Conservation (phyloP, 1,140 invertebrate genomes). For the Danaus melanippus region DNA sequence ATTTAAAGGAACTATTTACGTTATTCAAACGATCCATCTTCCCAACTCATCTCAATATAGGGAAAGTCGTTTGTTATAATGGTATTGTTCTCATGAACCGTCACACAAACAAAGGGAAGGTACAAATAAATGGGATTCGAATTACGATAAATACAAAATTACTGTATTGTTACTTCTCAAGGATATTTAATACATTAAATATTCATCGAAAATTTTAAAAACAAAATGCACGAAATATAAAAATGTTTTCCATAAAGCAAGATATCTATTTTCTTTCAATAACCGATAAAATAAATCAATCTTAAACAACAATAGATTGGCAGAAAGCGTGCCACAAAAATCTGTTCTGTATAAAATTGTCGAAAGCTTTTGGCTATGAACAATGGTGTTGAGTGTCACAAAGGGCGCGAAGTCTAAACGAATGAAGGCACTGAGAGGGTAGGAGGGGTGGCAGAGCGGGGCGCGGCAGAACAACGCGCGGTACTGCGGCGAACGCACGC, state of each 20-base stretch:
- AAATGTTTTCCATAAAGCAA: too few species aligned
- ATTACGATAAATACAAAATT: conserved; percentile 12
- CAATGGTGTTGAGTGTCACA: conserved; percentile 66
- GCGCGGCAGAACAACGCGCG: conserved; percentile 44
- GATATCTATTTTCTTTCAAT: too few species aligned
- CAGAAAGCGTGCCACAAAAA: conserved; percentile 9
- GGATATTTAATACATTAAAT: not conserved
- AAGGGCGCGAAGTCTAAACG: conserved; percentile 66
- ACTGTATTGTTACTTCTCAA: conserved; percentile 23
- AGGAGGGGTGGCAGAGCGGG: conserved; percentile 30
- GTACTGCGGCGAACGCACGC: conserved; percentile 51
- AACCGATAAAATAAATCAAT: too few species aligned
- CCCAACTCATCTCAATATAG: too few species aligned
- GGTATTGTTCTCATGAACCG: conserved; percentile 11
- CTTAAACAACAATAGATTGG: not conserved
- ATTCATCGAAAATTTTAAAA: too few species aligned
- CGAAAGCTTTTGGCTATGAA: conserved; percentile 47
- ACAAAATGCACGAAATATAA: too few species aligned
- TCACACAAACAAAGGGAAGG: not conserved
- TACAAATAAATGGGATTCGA: conserved; percentile 4
- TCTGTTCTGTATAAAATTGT: conserved; percentile 12
- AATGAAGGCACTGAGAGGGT: conserved; percentile 46
- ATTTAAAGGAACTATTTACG: too few species aligned
- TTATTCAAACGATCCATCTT: too few species aligned
- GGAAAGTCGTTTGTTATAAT: too few species aligned